These are phyloP conservation scores for Girardinus metallicus DNA, from an alignment of 2,797 vertebrate genomes.

Conservation along the genomic window DNA sequence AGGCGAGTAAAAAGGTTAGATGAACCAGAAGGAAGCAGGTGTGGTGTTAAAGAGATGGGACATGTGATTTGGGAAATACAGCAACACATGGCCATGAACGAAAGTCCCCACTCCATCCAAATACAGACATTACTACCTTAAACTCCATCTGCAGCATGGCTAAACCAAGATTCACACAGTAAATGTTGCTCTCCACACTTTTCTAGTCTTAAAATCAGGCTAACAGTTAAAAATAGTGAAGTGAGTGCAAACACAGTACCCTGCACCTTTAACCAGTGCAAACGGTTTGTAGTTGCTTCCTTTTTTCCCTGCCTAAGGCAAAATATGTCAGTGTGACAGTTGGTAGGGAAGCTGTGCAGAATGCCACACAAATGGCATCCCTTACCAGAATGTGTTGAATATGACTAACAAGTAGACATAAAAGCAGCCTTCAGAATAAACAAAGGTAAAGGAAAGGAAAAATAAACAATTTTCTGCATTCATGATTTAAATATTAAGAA, in stretches of 20 bases:
- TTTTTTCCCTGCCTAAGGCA: constrained; percentile 58
- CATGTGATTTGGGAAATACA: constrained; percentile 39
- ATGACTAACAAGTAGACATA: neutral
- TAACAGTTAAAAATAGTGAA: constrained; percentile 75
- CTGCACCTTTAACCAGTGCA: constrained; percentile 27
- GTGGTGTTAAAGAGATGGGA: constrained; percentile 50
- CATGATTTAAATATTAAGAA: neutral
- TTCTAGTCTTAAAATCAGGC: constrained; percentile 39
- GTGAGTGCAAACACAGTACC: constrained; percentile 54
- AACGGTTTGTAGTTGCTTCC: constrained; percentile 66
- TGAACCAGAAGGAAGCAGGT: constrained; percentile 53
- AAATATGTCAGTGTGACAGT: constrained; percentile 33
- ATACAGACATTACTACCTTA: constrained; percentile 18
- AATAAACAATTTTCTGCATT: neutral
- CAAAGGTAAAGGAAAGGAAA: neutral
- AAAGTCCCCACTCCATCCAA: neutral
- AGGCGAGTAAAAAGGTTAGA: neutral
- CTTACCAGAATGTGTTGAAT: neutral
- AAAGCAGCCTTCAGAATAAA: neutral
- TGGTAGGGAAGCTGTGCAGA: constrained; percentile 18
- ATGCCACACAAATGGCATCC: neutral
- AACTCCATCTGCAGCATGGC: neutral
- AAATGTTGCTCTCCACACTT: neutral
- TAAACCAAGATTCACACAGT: neutral
- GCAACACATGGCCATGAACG: constrained; percentile 2